Percentiles rank a stretch among this genome's conserved stretches.
phyloP scores from a whole-genome alignment of 2,888 invertebrate genomes.

The Aphidoletes aphidimyza region DNA sequence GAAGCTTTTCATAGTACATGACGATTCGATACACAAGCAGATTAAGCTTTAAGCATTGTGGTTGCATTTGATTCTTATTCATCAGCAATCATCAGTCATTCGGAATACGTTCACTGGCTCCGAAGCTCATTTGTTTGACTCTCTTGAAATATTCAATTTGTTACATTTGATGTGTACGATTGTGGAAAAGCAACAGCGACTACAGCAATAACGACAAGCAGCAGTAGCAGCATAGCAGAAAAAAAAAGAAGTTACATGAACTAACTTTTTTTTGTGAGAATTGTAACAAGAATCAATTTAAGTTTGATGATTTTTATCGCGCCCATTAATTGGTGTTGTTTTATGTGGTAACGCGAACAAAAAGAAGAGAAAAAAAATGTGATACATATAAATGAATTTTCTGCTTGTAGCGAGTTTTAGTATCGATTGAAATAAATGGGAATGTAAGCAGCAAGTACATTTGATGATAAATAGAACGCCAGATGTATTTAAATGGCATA shows the following conservation, averaged over 20 bases:
- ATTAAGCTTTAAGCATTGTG: no score
- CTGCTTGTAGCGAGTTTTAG: background rate
- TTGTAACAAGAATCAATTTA: no score
- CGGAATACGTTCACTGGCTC: conserved; percentile 41
- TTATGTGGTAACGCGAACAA: no score
- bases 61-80: background rate
- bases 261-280: no score
- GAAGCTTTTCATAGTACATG: background rate
- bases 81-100: conserved; percentile 43
- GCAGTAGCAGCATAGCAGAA: no score
- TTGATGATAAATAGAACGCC: conserved; percentile 39
- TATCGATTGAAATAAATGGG: background rate
- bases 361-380: no score
- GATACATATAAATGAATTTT: no score
- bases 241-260: no score
- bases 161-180: background rate
- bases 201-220: no score
- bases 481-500: conserved; percentile 34
- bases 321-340: no score
- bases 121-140: conserved; percentile 20
- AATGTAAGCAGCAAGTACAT: background rate
- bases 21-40: background rate
- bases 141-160: background rate
- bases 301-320: no score
- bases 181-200: no score